Conservation (phyloP, 2,113 vertebrate species). For the Oryzias melastigma region DNA sequence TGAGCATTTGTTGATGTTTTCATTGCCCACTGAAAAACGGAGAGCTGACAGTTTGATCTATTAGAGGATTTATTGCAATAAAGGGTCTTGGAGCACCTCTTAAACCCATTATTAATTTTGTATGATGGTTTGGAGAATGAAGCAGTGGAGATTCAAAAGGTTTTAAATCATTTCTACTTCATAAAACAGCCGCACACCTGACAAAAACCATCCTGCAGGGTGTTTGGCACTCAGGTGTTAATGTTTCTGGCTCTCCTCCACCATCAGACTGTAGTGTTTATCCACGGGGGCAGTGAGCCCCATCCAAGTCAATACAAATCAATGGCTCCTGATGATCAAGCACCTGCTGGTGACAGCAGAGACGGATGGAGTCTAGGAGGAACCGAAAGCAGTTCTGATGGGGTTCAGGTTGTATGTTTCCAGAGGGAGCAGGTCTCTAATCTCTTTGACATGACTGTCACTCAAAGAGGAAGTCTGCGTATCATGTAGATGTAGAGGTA, state of each 20-base stretch:
- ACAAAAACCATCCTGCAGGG: slow-evolving; percentile 8
- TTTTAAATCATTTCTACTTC: slow-evolving; percentile 10
- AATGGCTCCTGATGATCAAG: slow-evolving; percentile 28
- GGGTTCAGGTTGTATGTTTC: slow-evolving; percentile 23
- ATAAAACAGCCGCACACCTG: background rate
- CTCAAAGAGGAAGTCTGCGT: slow-evolving; percentile 1
- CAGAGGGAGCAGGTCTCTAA: slow-evolving; percentile 31
- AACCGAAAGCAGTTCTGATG: slow-evolving; percentile 5
- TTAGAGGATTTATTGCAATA: background rate
- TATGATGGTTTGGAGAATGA: background rate
- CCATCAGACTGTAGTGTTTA: slow-evolving; percentile 10
- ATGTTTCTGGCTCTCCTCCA: slow-evolving; percentile 19
- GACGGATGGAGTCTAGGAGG: slow-evolving; percentile 16
- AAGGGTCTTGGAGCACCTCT: background rate
- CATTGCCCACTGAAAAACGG: background rate
- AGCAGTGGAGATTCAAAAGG: background rate
- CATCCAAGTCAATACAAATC: slow-evolving; percentile 23
- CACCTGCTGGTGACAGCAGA: slow-evolving; percentile 26
- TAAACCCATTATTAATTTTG: background rate
- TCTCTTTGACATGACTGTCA: slow-evolving; percentile 42
- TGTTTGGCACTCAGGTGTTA: slow-evolving; percentile 12
- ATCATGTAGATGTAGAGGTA: no score
- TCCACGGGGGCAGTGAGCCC: slow-evolving; percentile 9
- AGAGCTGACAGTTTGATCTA: background rate
- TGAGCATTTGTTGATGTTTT: slow-evolving; percentile 1